Base-by-base conservation (phyloP, 1,140 invertebrate genomes). In the Drosophila bocqueti region DNA sequence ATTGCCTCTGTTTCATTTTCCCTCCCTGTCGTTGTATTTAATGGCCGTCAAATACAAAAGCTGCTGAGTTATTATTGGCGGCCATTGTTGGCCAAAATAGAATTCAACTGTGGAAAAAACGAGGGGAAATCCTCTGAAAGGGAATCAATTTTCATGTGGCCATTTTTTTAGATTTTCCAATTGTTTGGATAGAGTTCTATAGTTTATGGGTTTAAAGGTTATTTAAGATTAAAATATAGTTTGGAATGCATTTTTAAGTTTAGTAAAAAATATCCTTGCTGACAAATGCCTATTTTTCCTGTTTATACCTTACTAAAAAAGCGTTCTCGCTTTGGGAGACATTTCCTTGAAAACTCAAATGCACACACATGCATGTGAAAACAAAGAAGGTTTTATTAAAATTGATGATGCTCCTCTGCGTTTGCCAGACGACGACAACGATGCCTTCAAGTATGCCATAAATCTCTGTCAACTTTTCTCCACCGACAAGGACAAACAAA, bases 21-120 rank as follows among this genome's bases (percentile, higher is more conserved):
- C 40, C 36, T 43, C 8, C 8, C 16, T 24, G 36, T 57, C 38
- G 50, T 43, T 50, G 42, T 57, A 60, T 77, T 62, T 49, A 69
- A 66, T 86, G 71, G 52, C 62, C 50, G 81, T 78, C 57, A 65
- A 80, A 74, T 52, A 49, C 29, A 63, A 61, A 64, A 62, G 68
- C 61, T 46, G 43, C 50, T 69, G 49, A 52, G 67, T 61, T 73
- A 61, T 75, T 74, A 63, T 74, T 45, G 68, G 34, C 38, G 24
- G 15, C 54, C 24, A 73, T 73, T 73, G 46, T 73, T 60, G 31
- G 21, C 31, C 24, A 26, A 73, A 73, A 47, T 52, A 61, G 15
- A 45, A 72, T 45, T 16, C 21, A 58, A 29, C 10, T 57, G 21
- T 1, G 5, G 49, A 7, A 13, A 38, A 34, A 42, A 26, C 9